A percentile compares a stretch with the other conserved stretches of the same genome.
phyloP scores from a whole-genome alignment of 2,797 vertebrate genomes.

The Anabacerthia variegaticeps region DNA sequence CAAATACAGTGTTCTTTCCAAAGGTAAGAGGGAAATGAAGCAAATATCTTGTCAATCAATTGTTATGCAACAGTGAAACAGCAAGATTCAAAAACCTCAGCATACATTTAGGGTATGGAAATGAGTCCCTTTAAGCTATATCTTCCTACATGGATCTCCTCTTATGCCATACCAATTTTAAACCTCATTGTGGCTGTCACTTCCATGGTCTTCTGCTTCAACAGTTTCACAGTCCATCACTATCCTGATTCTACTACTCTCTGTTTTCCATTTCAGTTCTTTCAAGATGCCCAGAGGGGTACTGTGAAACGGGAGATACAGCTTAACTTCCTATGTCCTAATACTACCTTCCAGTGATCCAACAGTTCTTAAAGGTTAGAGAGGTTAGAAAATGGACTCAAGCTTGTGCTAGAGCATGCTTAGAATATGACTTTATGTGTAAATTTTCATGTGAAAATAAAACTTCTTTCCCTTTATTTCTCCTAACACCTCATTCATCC shows the following conservation, averaged over 20 bases:
- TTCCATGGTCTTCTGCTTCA: not conserved
- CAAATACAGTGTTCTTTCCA: not conserved
- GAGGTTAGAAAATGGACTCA: not conserved
- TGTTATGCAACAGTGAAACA: not conserved
- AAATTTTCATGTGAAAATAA: not conserved
- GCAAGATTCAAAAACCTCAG: not conserved
- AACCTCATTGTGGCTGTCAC: not conserved
- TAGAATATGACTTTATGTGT: not conserved
- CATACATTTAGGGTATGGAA: not conserved
- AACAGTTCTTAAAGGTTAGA: not conserved
- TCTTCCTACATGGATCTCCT: not conserved
- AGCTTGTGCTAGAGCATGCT: not conserved
- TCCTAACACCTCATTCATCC: not conserved
- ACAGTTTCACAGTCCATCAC: not conserved
- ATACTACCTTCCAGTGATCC: not conserved
- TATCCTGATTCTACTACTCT: fast-evolving
- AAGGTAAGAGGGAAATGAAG: not conserved
- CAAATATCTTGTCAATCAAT: not conserved
- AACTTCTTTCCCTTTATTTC: not conserved
- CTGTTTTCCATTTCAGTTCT: not conserved
- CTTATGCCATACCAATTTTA: not conserved
- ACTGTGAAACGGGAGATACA: not conserved
- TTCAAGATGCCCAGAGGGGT: not conserved
- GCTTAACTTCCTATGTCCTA: not conserved
- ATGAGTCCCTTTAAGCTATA: not conserved